Percentiles rank a stretch among this genome's conserved stretches.
Conservation (phyloP, 1,140 invertebrate species). For the Limonius californicus region DNA sequence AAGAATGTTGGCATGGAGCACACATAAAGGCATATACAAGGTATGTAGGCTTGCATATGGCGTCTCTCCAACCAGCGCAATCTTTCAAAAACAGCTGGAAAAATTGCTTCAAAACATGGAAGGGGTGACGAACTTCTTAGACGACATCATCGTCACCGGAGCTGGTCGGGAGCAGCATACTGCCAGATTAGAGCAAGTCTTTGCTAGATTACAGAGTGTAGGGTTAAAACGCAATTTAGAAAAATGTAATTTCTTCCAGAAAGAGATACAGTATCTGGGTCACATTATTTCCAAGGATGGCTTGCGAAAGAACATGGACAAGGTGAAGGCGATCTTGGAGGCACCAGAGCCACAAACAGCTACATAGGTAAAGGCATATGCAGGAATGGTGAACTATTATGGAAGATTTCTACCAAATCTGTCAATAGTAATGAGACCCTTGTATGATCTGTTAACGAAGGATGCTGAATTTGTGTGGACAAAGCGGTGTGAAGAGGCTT, state of each 20-base stretch:
- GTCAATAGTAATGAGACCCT: neutral
- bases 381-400: neutral
- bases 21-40: too few species aligned
- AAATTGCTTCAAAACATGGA: neutral
- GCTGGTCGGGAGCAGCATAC: neutral
- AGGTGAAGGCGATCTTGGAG: too few species aligned
- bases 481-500: neutral
- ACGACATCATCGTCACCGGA: neutral
- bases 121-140: neutral
- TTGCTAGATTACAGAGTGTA: neutral
- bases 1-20: too few species aligned
- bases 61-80: neutral
- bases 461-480: neutral
- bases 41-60: too few species aligned
- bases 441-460: neutral
- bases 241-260: neutral
- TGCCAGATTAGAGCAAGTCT: neutral
- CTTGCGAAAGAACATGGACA: too few species aligned
- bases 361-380: neutral
- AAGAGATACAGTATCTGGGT: neutral
- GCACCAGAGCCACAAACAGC: too few species aligned
- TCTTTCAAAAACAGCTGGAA: neutral
- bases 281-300: too few species aligned
- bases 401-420: neutral
- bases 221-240: neutral